These are phyloP conservation scores for Callopanchax toddi DNA, from an alignment of 2,113 vertebrate species.

Conservation along the genomic window DNA sequence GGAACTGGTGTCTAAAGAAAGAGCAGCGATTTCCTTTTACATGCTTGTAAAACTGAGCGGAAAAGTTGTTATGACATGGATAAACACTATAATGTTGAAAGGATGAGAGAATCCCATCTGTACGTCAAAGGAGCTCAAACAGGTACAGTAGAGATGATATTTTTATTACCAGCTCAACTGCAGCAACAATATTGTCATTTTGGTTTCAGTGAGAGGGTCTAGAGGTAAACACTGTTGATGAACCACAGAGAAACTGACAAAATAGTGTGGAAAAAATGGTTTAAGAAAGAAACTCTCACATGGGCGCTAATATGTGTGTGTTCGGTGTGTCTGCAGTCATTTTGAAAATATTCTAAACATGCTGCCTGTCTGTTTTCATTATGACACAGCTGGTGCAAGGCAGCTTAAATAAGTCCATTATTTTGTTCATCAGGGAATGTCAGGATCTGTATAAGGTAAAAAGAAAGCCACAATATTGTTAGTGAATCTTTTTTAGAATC, in stretches of 20 bases:
- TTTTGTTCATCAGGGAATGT: background rate
- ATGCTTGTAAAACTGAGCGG: slow-evolving; percentile 1
- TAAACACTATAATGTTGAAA: background rate
- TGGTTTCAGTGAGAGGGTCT: background rate
- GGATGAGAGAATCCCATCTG: background rate
- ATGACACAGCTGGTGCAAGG: background rate
- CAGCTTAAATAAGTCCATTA: background rate
- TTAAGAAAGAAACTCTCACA: slow-evolving; percentile 34
- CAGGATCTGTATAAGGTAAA: too few species aligned
- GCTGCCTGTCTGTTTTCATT: background rate
- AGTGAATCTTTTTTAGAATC: too few species aligned
- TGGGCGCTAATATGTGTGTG: background rate
- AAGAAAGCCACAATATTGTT: too few species aligned
- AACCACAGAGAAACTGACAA: background rate
- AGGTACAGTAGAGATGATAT: slow-evolving; percentile 49
- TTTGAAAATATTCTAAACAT: slow-evolving; percentile 33
- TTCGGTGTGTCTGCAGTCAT: slow-evolving; percentile 7
- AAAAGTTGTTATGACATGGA: slow-evolving; percentile 35
- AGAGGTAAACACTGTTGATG: background rate
- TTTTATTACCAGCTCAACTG: background rate
- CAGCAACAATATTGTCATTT: background rate
- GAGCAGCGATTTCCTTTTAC: background rate
- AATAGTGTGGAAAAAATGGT: background rate
- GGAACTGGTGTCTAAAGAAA: slow-evolving; percentile 4
- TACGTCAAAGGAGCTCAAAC: slow-evolving; percentile 16